Evolutionary conservation across 2,888 invertebrate species (phyloP), one percentile per base, ranked within the genome.

Genomic region (Meteorus cinctellus): DNA sequence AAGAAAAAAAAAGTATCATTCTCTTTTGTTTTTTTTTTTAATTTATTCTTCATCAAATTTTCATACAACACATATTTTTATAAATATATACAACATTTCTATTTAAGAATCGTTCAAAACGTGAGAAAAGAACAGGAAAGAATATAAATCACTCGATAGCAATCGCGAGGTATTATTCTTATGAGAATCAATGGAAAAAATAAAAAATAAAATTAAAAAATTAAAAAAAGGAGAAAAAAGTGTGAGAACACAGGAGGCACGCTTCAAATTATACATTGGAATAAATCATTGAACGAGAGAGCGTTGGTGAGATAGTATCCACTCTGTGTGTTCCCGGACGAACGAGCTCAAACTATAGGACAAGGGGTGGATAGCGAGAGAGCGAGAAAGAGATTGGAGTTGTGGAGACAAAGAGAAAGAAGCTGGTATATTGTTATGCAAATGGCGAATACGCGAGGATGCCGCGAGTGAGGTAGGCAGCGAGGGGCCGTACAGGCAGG

Each of bases 211-310:
- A 24, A 24, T 24, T 1, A 16, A 66, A 24, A 24, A 24, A 24
- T 24, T 1, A 16, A 66, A 59, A 59, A 68, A 67, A 72, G 29
- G 45, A 60, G 69, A 6, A 2, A 41, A 1, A 16, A 34, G 60
- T 31, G 31, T 31, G 59, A 51, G 55, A 59, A 41, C 24, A 12
- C 24, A 34, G 62, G 67, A 51, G 55, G 62, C 41, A 60, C 60
- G 65, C 60, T 72, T 72, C 67, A 81, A 79, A 81, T 81, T 81
- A 79, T 79, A 79, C 78, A 76, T 78, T 77, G 69, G 77, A 76
- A 79, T 81, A 78, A 81, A 81, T 79, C 79, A 78, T 78, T 76
- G 78, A 78, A 78, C 74, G 74, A 79, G 72, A 70, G 59, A 77
- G 60, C 60, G 41, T 48, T 48, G 69, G 74, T 65, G 76, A 76